Base-by-base conservation (phyloP, 1,140 invertebrate species). In the Formica selysi region DNA sequence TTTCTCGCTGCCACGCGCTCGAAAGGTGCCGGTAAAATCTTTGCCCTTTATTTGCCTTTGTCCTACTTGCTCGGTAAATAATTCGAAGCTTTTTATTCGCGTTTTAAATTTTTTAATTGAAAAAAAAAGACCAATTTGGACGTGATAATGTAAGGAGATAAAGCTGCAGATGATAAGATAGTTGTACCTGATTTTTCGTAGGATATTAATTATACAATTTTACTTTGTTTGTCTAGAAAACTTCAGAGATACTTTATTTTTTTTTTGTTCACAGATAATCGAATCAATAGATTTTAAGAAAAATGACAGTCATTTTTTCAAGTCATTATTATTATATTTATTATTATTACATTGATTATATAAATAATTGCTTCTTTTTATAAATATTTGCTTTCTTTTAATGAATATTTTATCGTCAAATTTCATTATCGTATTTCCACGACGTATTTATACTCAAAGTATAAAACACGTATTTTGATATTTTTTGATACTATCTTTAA, bases 1-100 rank as follows among this genome's bases (percentile, higher is more conserved):
- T 64, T 68, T 51, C 44, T 80, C 62, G 51, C n/a, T 26, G 8
- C 41, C 16, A 38, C 38, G 51, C 48, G 38, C 26, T 73, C 38
- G n/a, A 74, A 74, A 83, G 26, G 19, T 41, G 38, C 54, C 54
- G 79, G 29, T 44, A 61, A 74, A 57, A 73, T 73, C 68, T 83
- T 74, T 83, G 38, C 26, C 57, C 68, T 83, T 81, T 51, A 19
- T 51, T 51, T 83, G n/a, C 38, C 79, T 74, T 19, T 32, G 68
- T 29, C 54, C 54, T 73, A 81, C 26, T 81, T 73, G 13, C 13
- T 26, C 10, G 2, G 8, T 51, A 44, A 44, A 13, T 44, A 83
- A 62, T 83, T 73, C 13, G 13, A 38, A 38, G 54, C 13, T 83
- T 19, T 51, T 83, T 22, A 74, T 62, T 48, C 44, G 32, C 22